A percentile compares a stretch with the other conserved stretches of the same genome.
Conservation (phyloP, 1,140 invertebrate species). For the Bilobella aurantiaca region DNA sequence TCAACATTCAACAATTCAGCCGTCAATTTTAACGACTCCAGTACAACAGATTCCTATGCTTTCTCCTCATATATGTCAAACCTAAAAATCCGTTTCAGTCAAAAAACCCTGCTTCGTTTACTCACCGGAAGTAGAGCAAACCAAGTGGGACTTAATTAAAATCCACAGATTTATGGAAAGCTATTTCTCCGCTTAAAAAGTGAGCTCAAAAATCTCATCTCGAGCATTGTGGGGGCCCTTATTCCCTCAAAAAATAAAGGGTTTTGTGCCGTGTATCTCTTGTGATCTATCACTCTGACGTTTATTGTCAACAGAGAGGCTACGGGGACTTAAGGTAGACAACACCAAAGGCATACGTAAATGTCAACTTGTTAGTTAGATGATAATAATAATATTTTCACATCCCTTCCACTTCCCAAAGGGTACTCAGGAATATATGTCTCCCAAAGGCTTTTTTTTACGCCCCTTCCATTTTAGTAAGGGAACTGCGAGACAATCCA, state of each 20-base stretch:
- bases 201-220: neutral
- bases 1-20: too few species aligned
- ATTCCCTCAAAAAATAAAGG: too few species aligned
- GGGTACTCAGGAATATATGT: conserved; percentile 1
- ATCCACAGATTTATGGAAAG: neutral
- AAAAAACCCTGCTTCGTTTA: neutral
- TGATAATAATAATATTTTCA: neutral
- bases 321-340: neutral
- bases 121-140: neutral
- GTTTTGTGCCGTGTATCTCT: conserved; percentile 6
- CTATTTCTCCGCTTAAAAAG: neutral
- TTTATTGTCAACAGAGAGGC: conserved; percentile 32
- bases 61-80: neutral
- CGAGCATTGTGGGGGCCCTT: too few species aligned
- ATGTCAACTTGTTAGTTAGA: conserved; percentile 8
- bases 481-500: too few species aligned
- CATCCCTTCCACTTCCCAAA: neutral
- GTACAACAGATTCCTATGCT: neutral
- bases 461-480: conserved; percentile 4
- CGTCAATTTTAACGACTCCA: too few species aligned
- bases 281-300: conserved; percentile 33
- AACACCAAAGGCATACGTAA: neutral
- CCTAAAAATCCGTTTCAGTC: neutral
- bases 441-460: conserved; percentile 14
- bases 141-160: conserved; percentile 4